phyloP scores from a whole-genome alignment of 2,888 invertebrate genomes.

The Mythimna loreyi region DNA sequence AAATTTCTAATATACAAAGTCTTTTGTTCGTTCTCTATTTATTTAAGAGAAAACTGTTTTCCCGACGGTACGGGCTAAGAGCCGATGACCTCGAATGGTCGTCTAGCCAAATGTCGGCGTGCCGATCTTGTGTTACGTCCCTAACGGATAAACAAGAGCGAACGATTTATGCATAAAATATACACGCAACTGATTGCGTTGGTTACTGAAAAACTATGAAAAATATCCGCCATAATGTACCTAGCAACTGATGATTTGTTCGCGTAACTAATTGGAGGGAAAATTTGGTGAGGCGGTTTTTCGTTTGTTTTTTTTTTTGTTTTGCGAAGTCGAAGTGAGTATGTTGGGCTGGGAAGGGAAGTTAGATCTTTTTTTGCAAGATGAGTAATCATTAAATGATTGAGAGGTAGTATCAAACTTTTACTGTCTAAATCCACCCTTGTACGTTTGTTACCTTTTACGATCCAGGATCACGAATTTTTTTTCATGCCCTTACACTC shows the following conservation, averaged over 20 bases:
- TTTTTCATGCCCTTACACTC: too few relatives aligned
- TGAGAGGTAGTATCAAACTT: too few relatives aligned
- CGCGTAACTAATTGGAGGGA: neutral
- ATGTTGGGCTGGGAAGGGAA: neutral
- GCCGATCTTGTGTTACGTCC: conserved; percentile 75
- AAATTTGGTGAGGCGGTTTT: neutral
- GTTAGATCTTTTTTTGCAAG: too few relatives aligned
- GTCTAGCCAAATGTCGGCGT: conserved; percentile 87
- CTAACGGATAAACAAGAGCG: conserved; percentile 75
- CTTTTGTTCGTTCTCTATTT: neutral
- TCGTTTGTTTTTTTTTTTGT: conserved; percentile 1
- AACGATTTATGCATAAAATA: conserved; percentile 59
- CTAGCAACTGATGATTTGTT: conserved; percentile 7
- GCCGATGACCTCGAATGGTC: conserved; percentile 77
- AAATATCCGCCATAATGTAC: conserved; percentile 4
- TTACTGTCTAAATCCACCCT: too few relatives aligned
- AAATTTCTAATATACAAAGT: neutral
- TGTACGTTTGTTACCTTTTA: too few relatives aligned
- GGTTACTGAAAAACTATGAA: conserved; percentile 40
- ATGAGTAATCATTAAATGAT: too few relatives aligned
- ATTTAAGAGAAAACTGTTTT: conserved; percentile 43
- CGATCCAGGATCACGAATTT: too few relatives aligned
- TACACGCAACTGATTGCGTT: conserved; percentile 55
- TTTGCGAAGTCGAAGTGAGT: neutral
- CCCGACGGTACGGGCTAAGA: conserved; percentile 72